Percentiles rank a stretch among this genome's conserved stretches.
Conservation (phyloP, 2,888 invertebrate genomes). For the Danaus chrysippus region DNA sequence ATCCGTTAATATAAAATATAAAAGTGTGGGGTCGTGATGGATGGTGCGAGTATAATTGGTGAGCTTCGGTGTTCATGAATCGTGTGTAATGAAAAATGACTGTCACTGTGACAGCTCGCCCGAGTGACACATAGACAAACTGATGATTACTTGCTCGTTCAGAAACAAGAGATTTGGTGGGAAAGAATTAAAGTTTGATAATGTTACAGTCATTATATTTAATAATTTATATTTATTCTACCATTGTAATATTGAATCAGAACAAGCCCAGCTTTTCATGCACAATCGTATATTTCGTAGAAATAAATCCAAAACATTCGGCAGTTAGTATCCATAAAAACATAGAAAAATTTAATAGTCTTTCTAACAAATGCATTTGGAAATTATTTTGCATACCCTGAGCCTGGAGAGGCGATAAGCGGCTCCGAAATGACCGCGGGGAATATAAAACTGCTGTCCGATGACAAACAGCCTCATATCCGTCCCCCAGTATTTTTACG, state of each 20-base stretch:
- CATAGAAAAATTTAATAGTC: constrained; percentile 10
- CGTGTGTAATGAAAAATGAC: constrained; percentile 75
- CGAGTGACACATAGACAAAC: constrained; percentile 54
- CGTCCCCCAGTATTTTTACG: constrained; percentile 56
- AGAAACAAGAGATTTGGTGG: too few relatives aligned
- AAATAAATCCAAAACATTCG: too few relatives aligned
- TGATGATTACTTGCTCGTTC: too few relatives aligned
- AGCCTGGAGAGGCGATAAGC: constrained; percentile 35
- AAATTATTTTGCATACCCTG: constrained; percentile 32
- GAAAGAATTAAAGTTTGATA: too few relatives aligned
- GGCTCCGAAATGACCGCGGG: constrained; percentile 45
- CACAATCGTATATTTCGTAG: too few relatives aligned
- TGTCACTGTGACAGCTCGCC: constrained; percentile 44
- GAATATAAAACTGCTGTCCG: constrained; percentile 56
- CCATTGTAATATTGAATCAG: too few relatives aligned
- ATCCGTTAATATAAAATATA: constrained; percentile 52
- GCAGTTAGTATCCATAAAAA: background rate
- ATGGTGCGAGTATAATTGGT: constrained; percentile 72
- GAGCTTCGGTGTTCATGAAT: constrained; percentile 72
- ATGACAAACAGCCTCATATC: constrained; percentile 60
- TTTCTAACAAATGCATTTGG: constrained; percentile 21
- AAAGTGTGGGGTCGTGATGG: constrained; percentile 66
- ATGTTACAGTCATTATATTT: too few relatives aligned
- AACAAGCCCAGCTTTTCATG: too few relatives aligned
- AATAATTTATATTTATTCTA: too few relatives aligned